Percentiles rank a stretch among this genome's conserved stretches.
Conservation (phyloP, 2,797 vertebrate genomes). For the Carduelis carduelis region DNA sequence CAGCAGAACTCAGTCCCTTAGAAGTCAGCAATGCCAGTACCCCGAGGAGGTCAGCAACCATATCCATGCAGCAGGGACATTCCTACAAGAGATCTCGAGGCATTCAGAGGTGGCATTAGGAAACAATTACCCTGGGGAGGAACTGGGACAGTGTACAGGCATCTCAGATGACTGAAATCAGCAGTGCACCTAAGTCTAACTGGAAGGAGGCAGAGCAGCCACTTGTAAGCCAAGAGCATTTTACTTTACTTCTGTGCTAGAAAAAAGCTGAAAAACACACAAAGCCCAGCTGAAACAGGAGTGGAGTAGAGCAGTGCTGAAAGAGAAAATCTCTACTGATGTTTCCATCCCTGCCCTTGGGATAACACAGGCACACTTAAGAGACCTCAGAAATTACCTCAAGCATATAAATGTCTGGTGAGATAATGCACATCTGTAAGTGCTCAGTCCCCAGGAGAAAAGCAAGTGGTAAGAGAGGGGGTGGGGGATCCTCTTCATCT, state of each 20-base stretch:
- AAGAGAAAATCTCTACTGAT: background rate
- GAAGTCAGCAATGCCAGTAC: background rate
- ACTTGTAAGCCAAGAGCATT: background rate
- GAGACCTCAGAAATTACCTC: background rate
- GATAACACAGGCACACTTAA: background rate
- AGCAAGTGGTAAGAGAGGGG: background rate
- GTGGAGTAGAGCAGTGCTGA: background rate
- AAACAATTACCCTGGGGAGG: background rate
- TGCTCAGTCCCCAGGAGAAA: background rate
- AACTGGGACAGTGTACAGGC: background rate
- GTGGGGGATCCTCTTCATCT: background rate
- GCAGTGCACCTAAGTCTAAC: background rate
- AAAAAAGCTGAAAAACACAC: background rate
- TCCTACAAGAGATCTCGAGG: background rate
- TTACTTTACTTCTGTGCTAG: background rate
- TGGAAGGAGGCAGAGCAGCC: background rate
- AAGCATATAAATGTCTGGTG: background rate
- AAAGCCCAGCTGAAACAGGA: background rate
- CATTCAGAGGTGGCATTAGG: background rate
- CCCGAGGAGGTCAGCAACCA: background rate
- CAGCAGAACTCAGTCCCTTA: background rate
- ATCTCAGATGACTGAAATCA: background rate
- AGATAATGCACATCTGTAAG: conserved; percentile 6
- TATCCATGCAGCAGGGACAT: background rate
- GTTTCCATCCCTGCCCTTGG: background rate